phyloP scores from a whole-genome alignment of 2,797 vertebrate species.

The Acipenser oxyrinchus region DNA sequence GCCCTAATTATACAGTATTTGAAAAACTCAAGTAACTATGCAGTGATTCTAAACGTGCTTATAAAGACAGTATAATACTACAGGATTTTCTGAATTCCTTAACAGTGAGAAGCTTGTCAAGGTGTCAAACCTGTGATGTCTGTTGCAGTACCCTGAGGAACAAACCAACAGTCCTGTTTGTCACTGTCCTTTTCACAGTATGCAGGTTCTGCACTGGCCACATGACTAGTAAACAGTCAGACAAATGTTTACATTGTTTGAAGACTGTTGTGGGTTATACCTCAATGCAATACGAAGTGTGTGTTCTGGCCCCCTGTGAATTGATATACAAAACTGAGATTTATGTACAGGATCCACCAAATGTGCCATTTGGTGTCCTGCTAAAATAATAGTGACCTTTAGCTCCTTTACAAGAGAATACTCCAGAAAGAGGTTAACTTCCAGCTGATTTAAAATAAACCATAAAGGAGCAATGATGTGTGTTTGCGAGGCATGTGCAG shows the following conservation, averaged over 20 bases:
- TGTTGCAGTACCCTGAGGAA: neutral
- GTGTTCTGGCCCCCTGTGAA: conserved; percentile 15
- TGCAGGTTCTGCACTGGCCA: no score
- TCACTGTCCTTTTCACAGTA: no score
- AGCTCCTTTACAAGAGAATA: conserved; percentile 33
- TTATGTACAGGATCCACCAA: conserved; percentile 36
- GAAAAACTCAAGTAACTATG: no score
- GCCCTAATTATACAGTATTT: no score
- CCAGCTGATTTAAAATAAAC: conserved; percentile 38
- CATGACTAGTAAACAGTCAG: neutral
- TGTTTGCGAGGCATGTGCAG: neutral
- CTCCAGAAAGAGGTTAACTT: conserved; percentile 34
- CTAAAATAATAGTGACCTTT: conserved; percentile 41
- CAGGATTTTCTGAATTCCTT: no score
- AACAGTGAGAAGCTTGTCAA: neutral
- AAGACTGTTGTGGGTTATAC: no score
- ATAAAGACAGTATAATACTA: no score
- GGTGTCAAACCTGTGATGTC: neutral
- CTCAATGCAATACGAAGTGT: no score
- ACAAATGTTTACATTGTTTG: no score
- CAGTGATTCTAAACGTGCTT: no score
- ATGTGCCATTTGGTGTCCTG: conserved; percentile 30
- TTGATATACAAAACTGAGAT: conserved; percentile 22
- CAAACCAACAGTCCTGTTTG: neutral
- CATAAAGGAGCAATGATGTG: conserved; percentile 18